phyloP scores from a whole-genome alignment of 2,888 invertebrate genomes.

The Athrips mouffetella region DNA sequence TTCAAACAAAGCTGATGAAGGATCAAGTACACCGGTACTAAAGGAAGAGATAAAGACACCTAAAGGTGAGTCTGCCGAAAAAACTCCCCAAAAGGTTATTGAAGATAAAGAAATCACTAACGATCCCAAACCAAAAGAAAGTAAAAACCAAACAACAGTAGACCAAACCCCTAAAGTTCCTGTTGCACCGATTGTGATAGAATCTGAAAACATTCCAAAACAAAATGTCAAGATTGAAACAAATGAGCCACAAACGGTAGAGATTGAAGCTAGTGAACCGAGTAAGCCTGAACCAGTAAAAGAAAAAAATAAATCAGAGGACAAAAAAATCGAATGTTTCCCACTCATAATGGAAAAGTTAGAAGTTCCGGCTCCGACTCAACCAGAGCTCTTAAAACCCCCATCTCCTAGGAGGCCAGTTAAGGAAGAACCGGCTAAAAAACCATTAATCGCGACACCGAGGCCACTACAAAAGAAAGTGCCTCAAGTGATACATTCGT shows the following conservation, averaged over 20 bases:
- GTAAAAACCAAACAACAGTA: slow-evolving; percentile 2
- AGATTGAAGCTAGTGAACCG: no score
- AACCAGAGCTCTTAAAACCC: slow-evolving; percentile 6
- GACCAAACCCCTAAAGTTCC: slow-evolving; percentile 1
- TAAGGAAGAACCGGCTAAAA: slow-evolving; percentile 75
- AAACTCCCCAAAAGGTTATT: neutral
- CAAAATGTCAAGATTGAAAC: slow-evolving; percentile 18
- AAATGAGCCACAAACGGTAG: slow-evolving; percentile 17
- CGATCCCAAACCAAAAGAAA: slow-evolving; percentile 13
- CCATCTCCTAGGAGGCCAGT: slow-evolving; percentile 47
- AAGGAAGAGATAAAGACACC: neutral
- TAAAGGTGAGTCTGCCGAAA: neutral
- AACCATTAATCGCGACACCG: slow-evolving; percentile 79
- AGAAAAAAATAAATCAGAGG: slow-evolving; percentile 35
- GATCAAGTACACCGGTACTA: neutral
- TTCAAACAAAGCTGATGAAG: neutral
- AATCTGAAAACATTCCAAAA: slow-evolving; percentile 56
- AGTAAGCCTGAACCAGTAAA: slow-evolving; percentile 28
- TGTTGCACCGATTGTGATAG: slow-evolving; percentile 27
- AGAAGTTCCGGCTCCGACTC: slow-evolving; percentile 23
- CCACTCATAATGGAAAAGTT: slow-evolving; percentile 23
- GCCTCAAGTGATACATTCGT: slow-evolving; percentile 61
- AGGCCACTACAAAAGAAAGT: slow-evolving; percentile 78
- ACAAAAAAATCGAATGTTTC: slow-evolving; percentile 45
- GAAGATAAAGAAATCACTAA: slow-evolving; percentile 7